Percentiles rank a stretch among this genome's conserved stretches.
These are phyloP conservation scores for Bombus terrestris DNA, from an alignment of 1,140 invertebrate genomes.

Conservation along the genomic window DNA sequence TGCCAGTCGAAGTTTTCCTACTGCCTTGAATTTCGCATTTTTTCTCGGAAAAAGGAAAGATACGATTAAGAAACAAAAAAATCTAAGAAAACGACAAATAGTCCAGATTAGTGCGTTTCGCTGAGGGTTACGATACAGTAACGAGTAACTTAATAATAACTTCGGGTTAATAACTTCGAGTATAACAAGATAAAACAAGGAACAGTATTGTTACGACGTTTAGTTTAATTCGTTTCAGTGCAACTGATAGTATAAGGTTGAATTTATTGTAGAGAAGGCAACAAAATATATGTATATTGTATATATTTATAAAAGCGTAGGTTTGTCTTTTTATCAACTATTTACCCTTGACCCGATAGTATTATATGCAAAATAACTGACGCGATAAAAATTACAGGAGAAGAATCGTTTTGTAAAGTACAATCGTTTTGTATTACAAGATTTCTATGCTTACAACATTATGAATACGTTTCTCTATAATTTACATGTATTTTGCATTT, in stretches of 20 bases:
- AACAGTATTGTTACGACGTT: neutral
- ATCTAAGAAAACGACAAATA: neutral
- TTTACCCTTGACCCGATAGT: neutral
- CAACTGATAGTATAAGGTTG: neutral
- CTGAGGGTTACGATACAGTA: neutral
- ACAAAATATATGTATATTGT: conserved; percentile 16
- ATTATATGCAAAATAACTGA: neutral
- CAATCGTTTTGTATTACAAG: neutral
- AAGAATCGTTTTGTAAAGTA: neutral
- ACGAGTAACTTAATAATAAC: neutral
- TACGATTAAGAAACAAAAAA: no score
- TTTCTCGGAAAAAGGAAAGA: neutral
- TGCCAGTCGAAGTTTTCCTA: conserved; percentile 85
- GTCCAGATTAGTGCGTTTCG: neutral
- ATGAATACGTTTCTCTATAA: neutral
- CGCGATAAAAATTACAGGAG: neutral
- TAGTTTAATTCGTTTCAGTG: neutral
- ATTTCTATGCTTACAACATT: neutral
- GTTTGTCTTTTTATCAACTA: neutral
- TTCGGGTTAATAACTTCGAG: neutral
- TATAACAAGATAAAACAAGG: neutral
- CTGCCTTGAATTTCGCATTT: conserved; percentile 78
- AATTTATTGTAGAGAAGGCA: neutral
- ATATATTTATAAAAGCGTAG: conserved; percentile 18
- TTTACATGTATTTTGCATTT: no score